A percentile compares a stretch with the other conserved stretches of the same genome.
These are phyloP conservation scores for Hemaris fuciformis DNA, from an alignment of 2,888 invertebrate genomes.

Conservation along the genomic window DNA sequence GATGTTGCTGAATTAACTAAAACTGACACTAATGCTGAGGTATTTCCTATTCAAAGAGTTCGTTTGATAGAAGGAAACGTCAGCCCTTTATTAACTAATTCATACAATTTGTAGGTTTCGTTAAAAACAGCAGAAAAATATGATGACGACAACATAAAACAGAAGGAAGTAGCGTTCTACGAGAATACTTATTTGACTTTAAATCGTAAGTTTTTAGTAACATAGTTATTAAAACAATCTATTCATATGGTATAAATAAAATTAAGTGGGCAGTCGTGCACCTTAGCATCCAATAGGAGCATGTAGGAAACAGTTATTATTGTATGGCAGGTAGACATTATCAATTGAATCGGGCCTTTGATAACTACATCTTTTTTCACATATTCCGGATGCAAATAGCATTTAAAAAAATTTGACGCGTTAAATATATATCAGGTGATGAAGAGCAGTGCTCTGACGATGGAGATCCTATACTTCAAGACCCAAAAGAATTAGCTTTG, in stretches of 20 bases:
- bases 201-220: constrained; percentile 55
- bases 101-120: not conserved
- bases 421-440: constrained; percentile 66
- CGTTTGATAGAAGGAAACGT: not conserved
- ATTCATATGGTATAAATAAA: not conserved
- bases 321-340: not conserved
- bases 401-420: too few species aligned
- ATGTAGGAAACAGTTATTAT: not conserved
- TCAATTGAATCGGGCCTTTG: too few species aligned
- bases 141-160: constrained; percentile 22
- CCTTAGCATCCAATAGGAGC: not conserved
- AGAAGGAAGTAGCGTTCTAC: constrained; percentile 40
- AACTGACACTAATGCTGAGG: not conserved
- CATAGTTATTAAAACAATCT: not conserved
- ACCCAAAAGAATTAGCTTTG: constrained; percentile 58
- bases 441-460: constrained; percentile 69
- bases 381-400: too few species aligned
- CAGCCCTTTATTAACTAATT: not conserved
- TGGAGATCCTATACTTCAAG: constrained; percentile 51
- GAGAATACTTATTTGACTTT: constrained; percentile 59
- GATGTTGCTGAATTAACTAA: too few species aligned
- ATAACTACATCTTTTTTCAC: too few species aligned
- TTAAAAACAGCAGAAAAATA: constrained; percentile 15
- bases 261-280: not conserved
- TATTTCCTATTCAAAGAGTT: not conserved